Percentiles rank a stretch among this genome's conserved stretches.
Evolutionary conservation across 2,797 vertebrate genomes (phyloP).

Genomic region (Nyctalus aviator): DNA sequence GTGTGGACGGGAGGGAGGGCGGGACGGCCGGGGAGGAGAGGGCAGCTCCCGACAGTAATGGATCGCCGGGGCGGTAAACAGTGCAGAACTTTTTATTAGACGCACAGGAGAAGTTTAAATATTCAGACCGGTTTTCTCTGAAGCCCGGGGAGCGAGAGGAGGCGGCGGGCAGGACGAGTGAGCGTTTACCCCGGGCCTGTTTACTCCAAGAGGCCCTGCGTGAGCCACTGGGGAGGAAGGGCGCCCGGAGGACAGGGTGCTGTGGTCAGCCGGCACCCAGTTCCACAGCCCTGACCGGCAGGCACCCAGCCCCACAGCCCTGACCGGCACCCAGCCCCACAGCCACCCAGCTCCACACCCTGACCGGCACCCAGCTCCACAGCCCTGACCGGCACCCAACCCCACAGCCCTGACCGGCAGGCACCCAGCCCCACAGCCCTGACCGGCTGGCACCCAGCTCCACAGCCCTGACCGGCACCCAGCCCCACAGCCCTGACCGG

Average conservation of each 20-base stretch:
- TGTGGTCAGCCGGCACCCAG: not conserved
- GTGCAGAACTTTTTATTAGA: conserved; percentile 92
- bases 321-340: too few relatives aligned
- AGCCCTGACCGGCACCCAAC: too few relatives aligned
- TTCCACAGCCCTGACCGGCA: too few relatives aligned
- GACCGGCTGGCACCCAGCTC: too few relatives aligned
- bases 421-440: too few relatives aligned
- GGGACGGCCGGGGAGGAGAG: conserved; percentile 76
- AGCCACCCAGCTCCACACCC: too few relatives aligned
- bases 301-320: too few relatives aligned
- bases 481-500: too few relatives aligned
- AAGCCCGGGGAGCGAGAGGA: conserved; percentile 62
- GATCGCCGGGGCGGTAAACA: conserved; percentile 89
- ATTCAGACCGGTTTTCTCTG: conserved; percentile 86
- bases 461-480: too few relatives aligned
- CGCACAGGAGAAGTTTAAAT: conserved; percentile 92
- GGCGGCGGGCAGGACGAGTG: conserved; percentile 16
- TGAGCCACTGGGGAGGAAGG: conserved; percentile 24
- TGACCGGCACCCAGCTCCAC: too few relatives aligned
- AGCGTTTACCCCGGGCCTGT: conserved; percentile 66
- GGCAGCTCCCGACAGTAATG: conserved; percentile 89
- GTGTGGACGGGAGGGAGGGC: conserved; percentile 67
- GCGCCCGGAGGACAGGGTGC: conserved; percentile 52
- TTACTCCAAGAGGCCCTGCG: not conserved
- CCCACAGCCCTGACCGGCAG: too few relatives aligned